Base-by-base conservation (phyloP, 23 tunicate genomes). In the Diplosoma virens region DNA sequence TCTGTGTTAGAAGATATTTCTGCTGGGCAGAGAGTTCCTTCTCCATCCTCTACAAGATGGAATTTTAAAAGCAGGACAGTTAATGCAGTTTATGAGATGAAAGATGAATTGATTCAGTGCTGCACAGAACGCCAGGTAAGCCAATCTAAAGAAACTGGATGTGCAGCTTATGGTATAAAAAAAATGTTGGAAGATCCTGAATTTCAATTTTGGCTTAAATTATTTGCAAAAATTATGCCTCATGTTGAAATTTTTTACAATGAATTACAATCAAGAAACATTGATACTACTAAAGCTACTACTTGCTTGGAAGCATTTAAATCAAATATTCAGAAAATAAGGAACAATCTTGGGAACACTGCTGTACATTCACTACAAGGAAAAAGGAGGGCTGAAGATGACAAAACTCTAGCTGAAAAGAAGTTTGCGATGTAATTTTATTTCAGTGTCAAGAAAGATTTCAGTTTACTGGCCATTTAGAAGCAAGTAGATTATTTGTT, bases 31-130 rank as follows among this genome's bases (percentile, higher is more conserved):
- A 34, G 59, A 0, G 47, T 71, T 41, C 58, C 77, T 36, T 18
- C 59, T 0, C 77, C 59, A 11, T 71, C 77, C 2, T 2, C 77
- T 21, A 71, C 77, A 22, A 45, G 77, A 33, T 71, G 77, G 77
- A 71, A 37, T 59, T 71, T 71, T 33, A 71, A 71, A 25, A 45
- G 30, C 1, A 32, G 30, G 2, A 46, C 77, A 16, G 30, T 71
- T 14, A 46, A 37, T 29, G 21, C 20, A 25, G 9, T 41, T 21
- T 25, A 71, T 41, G 30, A 71, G 28, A 22, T 71, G 5, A 26
- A 16, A 29, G 35, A 63, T 6, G 70, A 29, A 5, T 5, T 63
- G 9, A 7, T 29, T 34, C 16, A 71, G 47, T 71, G 77, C 59
- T 37, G 33, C 21, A 1, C 77, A 16, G 29, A 46, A 2, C 23